Base-by-base conservation (phyloP, 2,113 vertebrate species). In the Aegotheles bennettii region DNA sequence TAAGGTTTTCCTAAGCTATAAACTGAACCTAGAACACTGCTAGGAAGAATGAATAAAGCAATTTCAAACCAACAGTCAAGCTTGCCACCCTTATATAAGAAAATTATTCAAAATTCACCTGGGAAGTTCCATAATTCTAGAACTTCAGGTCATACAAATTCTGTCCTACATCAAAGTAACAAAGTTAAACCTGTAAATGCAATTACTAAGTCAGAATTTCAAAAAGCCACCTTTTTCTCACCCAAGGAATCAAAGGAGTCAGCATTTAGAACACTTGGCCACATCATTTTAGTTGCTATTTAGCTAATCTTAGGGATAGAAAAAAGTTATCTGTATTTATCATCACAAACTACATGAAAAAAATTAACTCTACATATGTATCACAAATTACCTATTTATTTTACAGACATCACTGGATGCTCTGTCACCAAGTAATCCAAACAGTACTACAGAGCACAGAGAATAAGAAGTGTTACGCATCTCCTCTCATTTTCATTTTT, bases 1-100 rank as follows among this genome's bases (percentile, higher is more conserved):
- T 95, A 90, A 95, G 65, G 88, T 81, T 59, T 89, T 65, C 64
- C 67, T 86, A 65, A 40, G 15, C 19, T 61, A 93, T 47, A 91
- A 91, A 89, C 13, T 81, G 94, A 96, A 95, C 51, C 13, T 91
- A 84, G 42, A 96, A 89, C 82, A 81, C 51, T 74, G 64, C 38
- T 51, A 70, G 17, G 63, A 88, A 13, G 10, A 80, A 81, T 1
- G 7, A 89, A 47, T 35, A 67, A 80, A 81, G 33, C 13, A 45
- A 59, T 31, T 13, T 20, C 36, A 84, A 65, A 82, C 31, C 29
- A 78, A 60, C 2, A 57, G 50, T 5, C 14, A 8, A 83, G n/a
- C 36, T 88, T 50, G 40, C 24, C 26, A 74, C 59, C 83, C 78
- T 95, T 61, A 82, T 19, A 5, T 10, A 38, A 61, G 47, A 47